Evolutionary conservation across 2,113 vertebrate genomes (phyloP).

Genomic region (Gavia stellata): DNA sequence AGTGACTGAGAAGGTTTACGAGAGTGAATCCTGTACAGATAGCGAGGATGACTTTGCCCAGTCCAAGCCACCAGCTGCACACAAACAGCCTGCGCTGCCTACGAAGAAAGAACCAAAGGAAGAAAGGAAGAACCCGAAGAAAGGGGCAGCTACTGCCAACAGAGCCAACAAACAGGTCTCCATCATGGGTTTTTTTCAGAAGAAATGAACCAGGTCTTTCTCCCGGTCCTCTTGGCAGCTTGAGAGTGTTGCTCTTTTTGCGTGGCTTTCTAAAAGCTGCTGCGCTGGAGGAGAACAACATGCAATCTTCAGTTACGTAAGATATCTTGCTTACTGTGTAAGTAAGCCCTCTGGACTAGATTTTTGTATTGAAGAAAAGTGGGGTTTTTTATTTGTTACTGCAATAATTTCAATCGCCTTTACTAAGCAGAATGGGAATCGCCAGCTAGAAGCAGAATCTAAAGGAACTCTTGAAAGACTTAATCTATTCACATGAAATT

Average conservation of each 20-base stretch:
- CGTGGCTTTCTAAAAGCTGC: neutral
- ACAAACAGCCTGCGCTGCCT: slow-evolving; percentile 23
- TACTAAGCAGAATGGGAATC: neutral
- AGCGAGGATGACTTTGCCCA: slow-evolving; percentile 77
- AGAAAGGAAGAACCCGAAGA: slow-evolving; percentile 79
- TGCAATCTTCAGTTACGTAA: neutral
- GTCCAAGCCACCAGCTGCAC: slow-evolving; percentile 21
- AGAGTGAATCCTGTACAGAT: slow-evolving; percentile 91
- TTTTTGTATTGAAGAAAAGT: neutral
- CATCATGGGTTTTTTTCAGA: slow-evolving; percentile 92
- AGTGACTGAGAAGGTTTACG: slow-evolving; percentile 94
- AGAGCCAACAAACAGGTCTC: slow-evolving; percentile 87
- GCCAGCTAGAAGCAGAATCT: neutral
- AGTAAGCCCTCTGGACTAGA: slow-evolving; percentile 43
- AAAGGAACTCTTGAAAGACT: neutral
- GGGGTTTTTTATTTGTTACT: neutral
- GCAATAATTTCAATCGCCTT: neutral
- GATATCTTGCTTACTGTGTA: slow-evolving; percentile 61
- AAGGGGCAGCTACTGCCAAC: slow-evolving; percentile 55
- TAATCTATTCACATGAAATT: neutral
- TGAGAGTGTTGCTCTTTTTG: neutral
- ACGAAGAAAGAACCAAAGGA: slow-evolving; percentile 68
- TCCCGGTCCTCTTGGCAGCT: neutral
- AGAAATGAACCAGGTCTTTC: slow-evolving; percentile 74
- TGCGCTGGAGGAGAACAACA: neutral